A percentile compares a stretch with the other conserved stretches of the same genome.
phyloP scores from a whole-genome alignment of 2,797 vertebrate genomes.

The Podargus strigoides region DNA sequence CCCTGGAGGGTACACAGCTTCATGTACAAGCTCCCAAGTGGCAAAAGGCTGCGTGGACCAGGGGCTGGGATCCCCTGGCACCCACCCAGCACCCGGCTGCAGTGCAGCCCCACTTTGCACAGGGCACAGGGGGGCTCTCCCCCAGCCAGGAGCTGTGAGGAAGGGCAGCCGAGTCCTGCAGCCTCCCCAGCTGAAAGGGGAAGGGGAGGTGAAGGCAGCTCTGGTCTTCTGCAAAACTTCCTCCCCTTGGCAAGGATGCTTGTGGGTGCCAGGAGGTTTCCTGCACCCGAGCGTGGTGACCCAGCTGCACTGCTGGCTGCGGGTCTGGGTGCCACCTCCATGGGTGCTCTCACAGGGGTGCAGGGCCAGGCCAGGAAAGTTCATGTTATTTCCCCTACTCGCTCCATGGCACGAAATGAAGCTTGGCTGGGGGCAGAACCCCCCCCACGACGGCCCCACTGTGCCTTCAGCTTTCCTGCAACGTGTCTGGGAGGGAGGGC shows the following conservation, averaged over 20 bases:
- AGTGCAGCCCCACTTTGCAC: background rate
- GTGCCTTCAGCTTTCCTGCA: conserved; percentile 36
- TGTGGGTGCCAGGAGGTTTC: background rate
- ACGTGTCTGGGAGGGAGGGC: conserved; percentile 25
- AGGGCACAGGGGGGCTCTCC: fast-evolving
- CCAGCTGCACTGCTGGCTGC: fast-evolving
- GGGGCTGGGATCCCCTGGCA: background rate
- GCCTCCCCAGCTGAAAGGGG: background rate
- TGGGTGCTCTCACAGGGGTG: background rate
- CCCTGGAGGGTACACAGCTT: background rate
- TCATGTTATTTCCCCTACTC: background rate
- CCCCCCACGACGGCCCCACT: background rate
- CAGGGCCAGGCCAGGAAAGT: background rate
- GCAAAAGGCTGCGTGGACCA: fast-evolving
- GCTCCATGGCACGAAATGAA: fast-evolving
- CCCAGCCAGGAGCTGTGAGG: fast-evolving
- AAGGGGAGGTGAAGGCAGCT: background rate
- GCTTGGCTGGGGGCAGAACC: background rate
- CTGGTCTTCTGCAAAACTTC: background rate
- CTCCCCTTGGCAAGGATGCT: background rate
- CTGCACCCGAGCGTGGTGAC: background rate
- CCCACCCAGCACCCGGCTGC: background rate
- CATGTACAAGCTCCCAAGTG: fast-evolving
- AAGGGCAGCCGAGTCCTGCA: background rate
- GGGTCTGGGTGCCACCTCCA: background rate